Conservation (phyloP, 2,888 invertebrate genomes). For the Belgica antarctica region DNA sequence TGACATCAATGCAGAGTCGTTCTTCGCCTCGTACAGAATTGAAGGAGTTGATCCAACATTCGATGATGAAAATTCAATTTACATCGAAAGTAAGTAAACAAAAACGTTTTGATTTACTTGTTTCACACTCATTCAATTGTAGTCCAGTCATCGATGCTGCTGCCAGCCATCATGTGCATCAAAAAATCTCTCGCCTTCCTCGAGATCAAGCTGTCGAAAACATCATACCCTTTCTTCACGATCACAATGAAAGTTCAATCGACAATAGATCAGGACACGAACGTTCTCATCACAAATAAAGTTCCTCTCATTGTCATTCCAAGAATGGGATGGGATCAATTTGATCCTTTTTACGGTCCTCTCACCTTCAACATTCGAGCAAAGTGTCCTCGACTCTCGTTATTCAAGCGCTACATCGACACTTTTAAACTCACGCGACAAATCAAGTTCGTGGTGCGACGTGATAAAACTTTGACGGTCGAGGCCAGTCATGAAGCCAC, state of each 20-base stretch:
- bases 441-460: neutral
- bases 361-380: neutral
- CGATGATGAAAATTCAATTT: neutral
- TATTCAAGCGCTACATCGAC: neutral
- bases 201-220: slow-evolving; percentile 6
- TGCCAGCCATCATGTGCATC: no score
- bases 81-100: no score
- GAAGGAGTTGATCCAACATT: slow-evolving; percentile 9
- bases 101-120: no score
- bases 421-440: neutral
- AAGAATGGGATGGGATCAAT: neutral
- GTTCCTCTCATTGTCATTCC: slow-evolving; percentile 21
- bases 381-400: neutral
- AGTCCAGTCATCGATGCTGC: no score
- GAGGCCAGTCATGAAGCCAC: neutral
- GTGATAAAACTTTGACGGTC: neutral
- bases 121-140: no score
- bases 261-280: neutral
- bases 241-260: neutral
- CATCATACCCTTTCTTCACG: neutral
- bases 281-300: neutral
- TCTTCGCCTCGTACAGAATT: neutral
- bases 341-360: neutral
- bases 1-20: neutral
- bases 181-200: neutral